Conservation (phyloP, 2,797 vertebrate species). For the Rhinichthys osculus region DNA sequence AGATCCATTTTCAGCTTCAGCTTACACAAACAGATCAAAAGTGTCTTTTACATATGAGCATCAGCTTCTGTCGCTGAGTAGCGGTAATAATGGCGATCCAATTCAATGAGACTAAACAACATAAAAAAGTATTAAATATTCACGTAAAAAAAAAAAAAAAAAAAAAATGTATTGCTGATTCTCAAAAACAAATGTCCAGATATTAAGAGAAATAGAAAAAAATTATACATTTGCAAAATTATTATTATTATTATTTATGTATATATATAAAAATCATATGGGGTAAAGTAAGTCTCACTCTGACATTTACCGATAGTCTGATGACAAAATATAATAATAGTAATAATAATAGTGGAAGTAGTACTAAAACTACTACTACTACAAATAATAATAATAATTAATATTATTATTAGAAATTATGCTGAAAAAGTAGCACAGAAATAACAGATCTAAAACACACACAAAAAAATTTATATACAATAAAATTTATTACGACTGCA, state of each 20-base stretch:
- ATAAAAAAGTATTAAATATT: not conserved
- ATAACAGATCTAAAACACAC: too few relatives aligned
- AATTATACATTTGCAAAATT: not conserved
- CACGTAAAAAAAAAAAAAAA: too few relatives aligned
- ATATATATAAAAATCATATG: too few relatives aligned
- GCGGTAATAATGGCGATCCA: not conserved
- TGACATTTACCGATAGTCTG: not conserved
- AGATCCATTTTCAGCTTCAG: conserved; percentile 22
- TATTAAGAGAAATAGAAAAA: not conserved
- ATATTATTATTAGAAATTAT: not conserved
- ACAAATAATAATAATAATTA: not conserved
- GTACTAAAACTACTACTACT: not conserved
- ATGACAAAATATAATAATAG: not conserved
- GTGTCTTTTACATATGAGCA: not conserved
- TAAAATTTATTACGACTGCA: too few relatives aligned
- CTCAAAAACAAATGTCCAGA: not conserved
- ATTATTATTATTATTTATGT: not conserved
- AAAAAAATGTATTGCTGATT: not conserved
- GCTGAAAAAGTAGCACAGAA: too few relatives aligned
- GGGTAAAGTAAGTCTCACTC: not conserved
- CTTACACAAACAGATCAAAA: conserved; percentile 6
- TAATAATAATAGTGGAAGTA: too few relatives aligned
- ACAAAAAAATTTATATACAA: too few relatives aligned
- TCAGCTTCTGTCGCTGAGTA: not conserved
- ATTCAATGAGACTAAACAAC: not conserved